Base-by-base conservation (phyloP, 2,888 invertebrate genomes). In the Plebejus melissa region DNA sequence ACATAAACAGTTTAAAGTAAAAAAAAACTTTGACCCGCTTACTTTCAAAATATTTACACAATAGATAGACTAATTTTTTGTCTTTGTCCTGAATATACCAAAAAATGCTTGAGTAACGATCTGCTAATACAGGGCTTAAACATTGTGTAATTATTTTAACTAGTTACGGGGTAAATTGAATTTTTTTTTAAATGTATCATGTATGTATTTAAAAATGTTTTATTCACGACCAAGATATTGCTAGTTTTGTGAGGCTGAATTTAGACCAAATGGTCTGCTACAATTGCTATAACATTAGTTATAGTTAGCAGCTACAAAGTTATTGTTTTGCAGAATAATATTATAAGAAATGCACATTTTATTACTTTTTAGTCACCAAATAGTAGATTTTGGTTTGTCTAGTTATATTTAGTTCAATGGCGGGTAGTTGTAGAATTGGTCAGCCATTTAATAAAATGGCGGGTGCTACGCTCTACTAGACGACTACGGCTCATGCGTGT, bases 301-400 rank as follows among this genome's bases (percentile, higher is more conserved):
- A n/a, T n/a, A n/a, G n/a, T n/a, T n/a, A n/a, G n/a, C n/a, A n/a
- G n/a, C n/a, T n/a, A n/a, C n/a, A n/a, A 65, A 32, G 5, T 32
- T 65, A 13, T 65, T 65, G 13, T 65, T 65, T 65, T 65, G 65
- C 65, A 65, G 1, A 65, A 32, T 65, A 13, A 32, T 65, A 13
- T 13, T 32, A 65, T 65, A 65, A 36, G 60, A 65, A 65, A 65
- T 32, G 32, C 65, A 65, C 65, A 32, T 65, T 65, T 32, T 65
- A 36, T 60, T 60, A 60, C 32, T 65, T 32, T 74, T 60, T 46
- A 50, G 65, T 74, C 60, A 74, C 87, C 87, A 88, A 89, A 88
- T 84, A 82, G 77, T 81, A 83, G 82, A 78, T 80, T 83, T 83
- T 80, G 83, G 84, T 86, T 86, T 83, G 80, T 65, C 32, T 65